Percentiles rank a stretch among this genome's conserved stretches.
Evolutionary conservation across 1,140 invertebrate genomes (phyloP).

Genomic region (Mylabris phalerata): DNA sequence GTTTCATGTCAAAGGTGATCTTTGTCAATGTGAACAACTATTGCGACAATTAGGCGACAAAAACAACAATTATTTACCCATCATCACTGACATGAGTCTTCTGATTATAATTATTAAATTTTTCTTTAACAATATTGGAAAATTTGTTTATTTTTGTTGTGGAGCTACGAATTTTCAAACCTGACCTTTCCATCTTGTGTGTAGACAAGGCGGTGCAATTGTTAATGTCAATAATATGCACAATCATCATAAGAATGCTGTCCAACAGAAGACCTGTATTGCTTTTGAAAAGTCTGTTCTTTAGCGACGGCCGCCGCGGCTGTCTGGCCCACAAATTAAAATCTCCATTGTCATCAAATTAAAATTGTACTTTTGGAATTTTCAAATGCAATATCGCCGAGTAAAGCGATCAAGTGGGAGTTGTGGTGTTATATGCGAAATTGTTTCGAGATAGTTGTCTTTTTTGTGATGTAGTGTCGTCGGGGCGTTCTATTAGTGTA

Average conservation of each 20-base stretch:
- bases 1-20: slow-evolving; percentile 19
- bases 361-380: neutral
- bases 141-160: neutral
- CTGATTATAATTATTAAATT: neutral
- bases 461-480: no score
- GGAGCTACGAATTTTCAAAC: neutral
- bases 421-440: no score
- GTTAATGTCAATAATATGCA: slow-evolving; percentile 34
- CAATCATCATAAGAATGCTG: slow-evolving; percentile 31
- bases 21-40: neutral
- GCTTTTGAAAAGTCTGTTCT: slow-evolving; percentile 17
- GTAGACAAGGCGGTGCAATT: slow-evolving; percentile 34
- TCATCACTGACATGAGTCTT: neutral
- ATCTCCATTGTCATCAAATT: slow-evolving; percentile 11
- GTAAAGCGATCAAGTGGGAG: no score
- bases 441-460: no score
- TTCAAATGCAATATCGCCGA: no score
- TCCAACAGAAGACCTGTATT: slow-evolving; percentile 20
- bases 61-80: neutral
- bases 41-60: neutral
- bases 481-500: no score
- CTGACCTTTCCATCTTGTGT: slow-evolving; percentile 28
- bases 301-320: slow-evolving; percentile 13
- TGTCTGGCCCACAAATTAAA: slow-evolving; percentile 15
- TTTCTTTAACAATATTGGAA: neutral